These are phyloP conservation scores for Rhimphoctona megacephalus DNA, from an alignment of 2,888 invertebrate genomes.

Conservation along the genomic window DNA sequence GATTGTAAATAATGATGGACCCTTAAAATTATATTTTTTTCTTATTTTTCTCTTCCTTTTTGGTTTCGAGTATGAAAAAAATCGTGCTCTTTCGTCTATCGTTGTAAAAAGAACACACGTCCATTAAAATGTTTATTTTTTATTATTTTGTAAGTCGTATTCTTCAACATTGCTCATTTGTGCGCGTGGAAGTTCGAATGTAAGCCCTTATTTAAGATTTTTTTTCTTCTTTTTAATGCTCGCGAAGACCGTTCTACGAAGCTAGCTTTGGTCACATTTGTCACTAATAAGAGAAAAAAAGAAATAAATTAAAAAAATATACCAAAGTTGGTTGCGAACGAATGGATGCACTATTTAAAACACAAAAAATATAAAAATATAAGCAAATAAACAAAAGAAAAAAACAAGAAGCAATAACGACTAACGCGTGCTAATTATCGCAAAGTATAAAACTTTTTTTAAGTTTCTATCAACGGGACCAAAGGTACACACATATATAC, in stretches of 20 bases:
- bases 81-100: slow-evolving; percentile 52
- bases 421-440: slow-evolving; percentile 77
- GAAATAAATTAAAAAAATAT: slow-evolving; percentile 52
- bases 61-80: slow-evolving; percentile 27
- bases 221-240: slow-evolving; percentile 50
- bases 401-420: slow-evolving; percentile 60
- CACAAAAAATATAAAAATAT: slow-evolving; percentile 27
- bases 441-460: slow-evolving; percentile 73
- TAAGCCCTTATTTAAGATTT: slow-evolving; percentile 57
- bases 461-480: slow-evolving; percentile 83
- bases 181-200: slow-evolving; percentile 46
- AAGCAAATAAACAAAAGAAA: neutral
- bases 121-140: slow-evolving; percentile 36
- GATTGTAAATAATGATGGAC: slow-evolving; percentile 65
- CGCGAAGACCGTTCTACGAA: slow-evolving; percentile 62
- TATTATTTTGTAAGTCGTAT: slow-evolving; percentile 52
- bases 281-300: slow-evolving; percentile 44
- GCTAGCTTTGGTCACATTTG: slow-evolving; percentile 62
- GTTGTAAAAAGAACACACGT: slow-evolving; percentile 53
- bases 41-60: slow-evolving; percentile 13
- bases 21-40: slow-evolving; percentile 48
- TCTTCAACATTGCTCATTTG: slow-evolving; percentile 57
- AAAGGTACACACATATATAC: slow-evolving; percentile 77
- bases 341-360: slow-evolving; percentile 67
- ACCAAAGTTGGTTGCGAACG: slow-evolving; percentile 72